Base-by-base conservation (phyloP, 2,797 vertebrate species). In the Hafferia zeledoni region DNA sequence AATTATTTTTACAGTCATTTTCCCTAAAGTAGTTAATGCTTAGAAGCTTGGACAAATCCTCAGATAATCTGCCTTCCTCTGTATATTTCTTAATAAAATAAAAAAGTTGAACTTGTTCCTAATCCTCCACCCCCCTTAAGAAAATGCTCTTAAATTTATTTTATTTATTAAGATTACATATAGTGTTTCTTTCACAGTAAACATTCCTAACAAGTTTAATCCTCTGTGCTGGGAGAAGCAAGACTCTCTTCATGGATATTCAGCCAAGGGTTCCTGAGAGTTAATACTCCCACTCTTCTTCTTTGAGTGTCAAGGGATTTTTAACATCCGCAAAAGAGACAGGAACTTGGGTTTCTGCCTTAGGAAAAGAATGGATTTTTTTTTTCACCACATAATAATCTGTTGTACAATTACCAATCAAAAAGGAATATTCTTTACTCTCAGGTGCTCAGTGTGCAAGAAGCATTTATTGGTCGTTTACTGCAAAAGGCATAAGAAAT, bases 301-400 rank as follows among this genome's bases (percentile, higher is more conserved):
- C 96, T 93, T 96, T 96, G 96, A 97, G 97, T 97, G 97, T 98
- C 98, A 97, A 96, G 98, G 98, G 98, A 98, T 97, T 98, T 98
- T 97, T 97, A 97, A 98, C 98, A 98, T 98, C 98, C 98, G 97
- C 97, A 98, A 94, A 97, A 97, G 94, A 98, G 98, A 98, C 98
- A 98, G 97, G 97, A 98, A 98, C 97, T 98, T 98, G 98, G 97
- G 97, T 97, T 98, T 98, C 97, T 98, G 98, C 98, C 98, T 97
- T 95, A 95, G 97, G 86, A 97, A 97, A 97, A 98, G 95, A 98
- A 98, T 97, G 94, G 94, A 87, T 93, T 95, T 98, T 98, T 98
- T 98, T 98, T 98, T 98, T 89, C 80, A 91, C 95, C 97, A 97
- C 96, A 96, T 96, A 97, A 97, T 98, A 97, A 98, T 98, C 96